Evolutionary conservation across 2,888 invertebrate genomes (phyloP).

Genomic region (Bombylius discolor): DNA sequence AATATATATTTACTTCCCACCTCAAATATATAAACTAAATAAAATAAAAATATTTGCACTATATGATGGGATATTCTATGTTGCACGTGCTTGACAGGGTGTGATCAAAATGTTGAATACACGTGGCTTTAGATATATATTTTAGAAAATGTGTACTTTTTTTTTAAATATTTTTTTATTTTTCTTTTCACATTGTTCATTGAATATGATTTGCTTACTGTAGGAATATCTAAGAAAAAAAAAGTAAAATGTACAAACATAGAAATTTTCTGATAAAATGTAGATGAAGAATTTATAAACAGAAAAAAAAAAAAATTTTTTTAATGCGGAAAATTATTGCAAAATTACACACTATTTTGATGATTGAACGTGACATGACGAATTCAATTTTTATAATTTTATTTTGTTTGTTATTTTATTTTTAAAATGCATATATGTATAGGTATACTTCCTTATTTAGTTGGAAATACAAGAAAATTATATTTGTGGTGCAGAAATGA

Average conservation of each 20-base stretch:
- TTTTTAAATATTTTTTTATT: neutral
- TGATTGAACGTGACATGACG: no score
- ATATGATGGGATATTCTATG: neutral
- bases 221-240: no score
- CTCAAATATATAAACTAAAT: neutral
- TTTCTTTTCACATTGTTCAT: neutral
- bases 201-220: no score
- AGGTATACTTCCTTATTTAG: no score
- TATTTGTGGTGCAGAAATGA: no score
- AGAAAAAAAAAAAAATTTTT: conserved; percentile 2
- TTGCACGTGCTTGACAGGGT: conserved; percentile 1
- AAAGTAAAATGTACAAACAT: neutral
- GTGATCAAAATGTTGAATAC: conserved; percentile 2
- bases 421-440: no score
- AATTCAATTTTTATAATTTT: no score
- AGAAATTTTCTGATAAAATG: no score
- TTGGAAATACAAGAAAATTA: no score
- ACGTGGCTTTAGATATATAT: neutral
- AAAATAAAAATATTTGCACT: conserved; percentile 7
- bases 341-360: conserved; percentile 5
- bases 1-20: no score
- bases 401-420: neutral
- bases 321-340: conserved; percentile 11
- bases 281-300: neutral
- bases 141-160: neutral